Evolutionary conservation across 2,797 vertebrate species (phyloP).

Genomic region (Aldrovandia affinis): DNA sequence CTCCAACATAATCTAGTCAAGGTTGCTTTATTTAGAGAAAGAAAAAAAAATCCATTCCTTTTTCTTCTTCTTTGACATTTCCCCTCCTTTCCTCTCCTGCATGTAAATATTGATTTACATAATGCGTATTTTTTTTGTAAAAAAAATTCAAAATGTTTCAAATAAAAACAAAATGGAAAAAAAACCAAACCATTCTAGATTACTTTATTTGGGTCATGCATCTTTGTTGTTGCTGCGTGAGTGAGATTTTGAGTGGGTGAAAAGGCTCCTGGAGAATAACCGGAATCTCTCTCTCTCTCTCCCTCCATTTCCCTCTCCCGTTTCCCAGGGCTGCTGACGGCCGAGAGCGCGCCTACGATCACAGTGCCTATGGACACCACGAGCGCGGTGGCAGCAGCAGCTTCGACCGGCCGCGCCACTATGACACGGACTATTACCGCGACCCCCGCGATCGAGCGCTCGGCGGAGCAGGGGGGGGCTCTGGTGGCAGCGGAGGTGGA

Average conservation of each 20-base stretch:
- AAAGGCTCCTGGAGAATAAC: slow-evolving; percentile 40
- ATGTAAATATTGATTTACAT: slow-evolving; percentile 11
- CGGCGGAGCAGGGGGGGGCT: slow-evolving; percentile 65
- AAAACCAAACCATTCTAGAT: background rate
- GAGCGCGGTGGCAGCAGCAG: slow-evolving; percentile 86
- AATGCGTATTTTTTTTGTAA: background rate
- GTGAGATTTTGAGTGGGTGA: slow-evolving; percentile 10
- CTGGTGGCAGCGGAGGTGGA: slow-evolving; percentile 67
- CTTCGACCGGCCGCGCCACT: slow-evolving; percentile 96
- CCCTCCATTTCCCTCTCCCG: slow-evolving; percentile 49
- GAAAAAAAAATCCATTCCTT: background rate
- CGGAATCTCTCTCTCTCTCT: slow-evolving; percentile 40
- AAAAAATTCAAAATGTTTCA: background rate
- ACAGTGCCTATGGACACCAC: slow-evolving; percentile 98
- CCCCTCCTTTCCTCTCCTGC: slow-evolving; percentile 8
- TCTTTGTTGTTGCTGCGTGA: background rate
- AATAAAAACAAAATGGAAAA: background rate
- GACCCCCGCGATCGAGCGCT: slow-evolving; percentile 91
- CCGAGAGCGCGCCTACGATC: slow-evolving; percentile 96
- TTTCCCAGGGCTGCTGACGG: slow-evolving; percentile 89
- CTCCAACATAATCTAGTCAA: background rate
- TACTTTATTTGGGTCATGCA: background rate
- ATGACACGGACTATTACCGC: slow-evolving; percentile 97
- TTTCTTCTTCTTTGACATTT: background rate
- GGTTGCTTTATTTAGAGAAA: background rate